Conservation (phyloP, 2,888 invertebrate species). For the Sipha maydis region DNA sequence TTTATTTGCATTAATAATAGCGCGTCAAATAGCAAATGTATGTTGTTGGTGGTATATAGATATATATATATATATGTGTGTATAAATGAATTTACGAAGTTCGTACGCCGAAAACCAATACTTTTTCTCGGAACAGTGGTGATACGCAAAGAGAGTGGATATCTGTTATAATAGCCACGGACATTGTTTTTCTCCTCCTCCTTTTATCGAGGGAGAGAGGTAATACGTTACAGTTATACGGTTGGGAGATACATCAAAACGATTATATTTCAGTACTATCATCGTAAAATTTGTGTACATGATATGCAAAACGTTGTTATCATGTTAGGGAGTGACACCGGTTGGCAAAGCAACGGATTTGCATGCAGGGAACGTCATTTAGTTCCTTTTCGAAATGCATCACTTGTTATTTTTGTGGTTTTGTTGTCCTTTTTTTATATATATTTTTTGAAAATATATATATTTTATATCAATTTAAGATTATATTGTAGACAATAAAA, state of each 20-base stretch:
- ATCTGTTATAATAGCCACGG: background rate
- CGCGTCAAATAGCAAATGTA: background rate
- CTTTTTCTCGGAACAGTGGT: no score
- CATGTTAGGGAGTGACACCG: slow-evolving; percentile 48
- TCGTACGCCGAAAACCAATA: background rate
- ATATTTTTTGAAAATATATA: background rate
- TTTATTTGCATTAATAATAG: background rate
- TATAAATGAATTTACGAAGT: background rate
- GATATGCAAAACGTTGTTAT: background rate
- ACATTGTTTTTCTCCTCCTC: background rate
- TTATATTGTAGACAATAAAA: background rate
- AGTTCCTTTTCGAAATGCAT: slow-evolving; percentile 65
- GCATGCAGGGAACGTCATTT: slow-evolving; percentile 66
- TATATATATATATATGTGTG: background rate
- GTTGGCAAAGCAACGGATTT: slow-evolving; percentile 61
- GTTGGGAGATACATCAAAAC: background rate
- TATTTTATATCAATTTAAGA: background rate
- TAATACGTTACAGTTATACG: background rate
- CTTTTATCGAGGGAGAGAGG: no score
- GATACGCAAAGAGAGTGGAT: no score
- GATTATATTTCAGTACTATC: background rate
- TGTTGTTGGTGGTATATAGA: no score
- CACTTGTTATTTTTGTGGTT: slow-evolving; percentile 8
- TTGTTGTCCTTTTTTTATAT: background rate
- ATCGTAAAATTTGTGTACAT: background rate